Conservation (phyloP, 2,888 invertebrate genomes). For the Falcaria lacertinaria region DNA sequence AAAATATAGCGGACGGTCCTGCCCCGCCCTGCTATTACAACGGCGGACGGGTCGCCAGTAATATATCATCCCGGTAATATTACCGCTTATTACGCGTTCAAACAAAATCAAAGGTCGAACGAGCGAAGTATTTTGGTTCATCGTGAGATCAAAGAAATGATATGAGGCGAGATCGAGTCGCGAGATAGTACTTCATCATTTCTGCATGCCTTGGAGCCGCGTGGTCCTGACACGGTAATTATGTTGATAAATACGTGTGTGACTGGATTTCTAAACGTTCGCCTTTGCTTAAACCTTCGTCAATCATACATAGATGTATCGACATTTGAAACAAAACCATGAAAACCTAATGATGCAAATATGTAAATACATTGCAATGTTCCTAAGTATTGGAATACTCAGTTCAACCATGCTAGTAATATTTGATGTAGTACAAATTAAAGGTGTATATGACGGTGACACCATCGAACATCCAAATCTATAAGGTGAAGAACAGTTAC, state of each 20-base stretch:
- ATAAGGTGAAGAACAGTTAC: not conserved
- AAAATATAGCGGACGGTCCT: slow-evolving; percentile 18
- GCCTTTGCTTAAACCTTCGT: not conserved
- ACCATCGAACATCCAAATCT: too few species aligned
- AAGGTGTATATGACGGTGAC: too few species aligned
- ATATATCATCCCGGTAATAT: slow-evolving; percentile 19
- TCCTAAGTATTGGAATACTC: too few species aligned
- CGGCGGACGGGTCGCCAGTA: slow-evolving; percentile 16
- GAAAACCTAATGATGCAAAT: not conserved
- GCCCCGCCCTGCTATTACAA: slow-evolving; percentile 28
- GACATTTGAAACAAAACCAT: not conserved
- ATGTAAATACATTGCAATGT: too few species aligned
- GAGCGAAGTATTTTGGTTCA: slow-evolving; percentile 4
- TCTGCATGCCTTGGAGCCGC: slow-evolving; percentile 1
- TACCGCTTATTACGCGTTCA: slow-evolving; percentile 24
- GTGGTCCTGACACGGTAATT: slow-evolving; percentile 1
- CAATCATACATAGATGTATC: not conserved
- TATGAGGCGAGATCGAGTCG: not conserved
- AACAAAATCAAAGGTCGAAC: slow-evolving; percentile 23
- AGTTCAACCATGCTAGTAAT: too few species aligned
- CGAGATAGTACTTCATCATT: slow-evolving; percentile 1
- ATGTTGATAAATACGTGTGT: not conserved
- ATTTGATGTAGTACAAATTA: too few species aligned
- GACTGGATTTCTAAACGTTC: not conserved
- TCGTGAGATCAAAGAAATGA: slow-evolving; percentile 1